Base-by-base conservation (phyloP, 2,888 invertebrate species). In the Rhimphoctona megacephalus region DNA sequence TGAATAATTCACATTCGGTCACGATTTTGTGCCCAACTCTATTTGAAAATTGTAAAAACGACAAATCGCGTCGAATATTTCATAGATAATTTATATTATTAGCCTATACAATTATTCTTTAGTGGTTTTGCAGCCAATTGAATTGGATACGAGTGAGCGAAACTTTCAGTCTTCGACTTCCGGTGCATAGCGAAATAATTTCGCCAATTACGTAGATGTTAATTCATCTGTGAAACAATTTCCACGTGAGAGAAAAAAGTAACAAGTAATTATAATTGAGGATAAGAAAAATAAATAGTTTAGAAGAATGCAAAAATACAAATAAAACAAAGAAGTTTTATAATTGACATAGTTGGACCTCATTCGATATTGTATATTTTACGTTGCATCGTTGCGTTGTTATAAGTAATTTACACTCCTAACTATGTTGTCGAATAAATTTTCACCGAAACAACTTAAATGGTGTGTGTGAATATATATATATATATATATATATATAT, bases 341-440 rank as follows among this genome's bases (percentile, higher is more conserved):
- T 85, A 80, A 87, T 81, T 85, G 81, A 87, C 79, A 66, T 83
- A 85, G 85, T 86, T 87, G 80, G 74, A 83, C 81, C 81, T 66
- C 77, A 87, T 77, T 83, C 81, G 85, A 87, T 88, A 81, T 83
- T 85, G 72, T 85, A 85, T 88, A 86, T 86, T 85, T 88, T 83
- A 85, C 74, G 85, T 86, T 88, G 83, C 83, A 78, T 86, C 78
- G 83, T 88, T 86, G 79, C 83, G 80, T 88, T 82, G 84, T 86
- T 81, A 78, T 79, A 87, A 87, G 69, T 85, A 82, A 78, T 82
- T 85, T 80, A 82, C 81, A 86, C 72, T 67, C 77, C 81, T 78
- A 83, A 80, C 79, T 72, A 61, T 64, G 54, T 70, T 61, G 76
- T 74, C 76, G 52, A 82, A 73, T 81, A 77, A 57, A 64, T 85